phyloP scores from a whole-genome alignment of 2,888 invertebrate genomes.

The Napeogenes inachia region DNA sequence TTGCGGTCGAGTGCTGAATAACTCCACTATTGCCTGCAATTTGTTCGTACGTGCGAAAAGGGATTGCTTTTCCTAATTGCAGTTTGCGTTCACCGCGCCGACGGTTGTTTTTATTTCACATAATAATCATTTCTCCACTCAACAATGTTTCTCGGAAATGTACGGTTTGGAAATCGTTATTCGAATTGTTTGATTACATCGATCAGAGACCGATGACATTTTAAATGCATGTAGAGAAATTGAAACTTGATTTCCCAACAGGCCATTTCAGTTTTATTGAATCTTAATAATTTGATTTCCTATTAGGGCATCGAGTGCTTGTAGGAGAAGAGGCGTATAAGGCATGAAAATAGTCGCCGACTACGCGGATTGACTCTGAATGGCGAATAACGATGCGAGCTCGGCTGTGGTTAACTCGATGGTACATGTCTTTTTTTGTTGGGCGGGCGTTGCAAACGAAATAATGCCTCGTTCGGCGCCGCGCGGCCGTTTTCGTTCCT shows the following conservation, averaged over 20 bases:
- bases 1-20: constrained; percentile 35
- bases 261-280: constrained; percentile 32
- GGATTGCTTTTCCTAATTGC: constrained; percentile 65
- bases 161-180: constrained; percentile 47
- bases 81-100: constrained; percentile 30
- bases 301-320: constrained; percentile 39
- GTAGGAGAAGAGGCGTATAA: constrained; percentile 42
- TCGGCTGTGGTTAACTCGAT: constrained; percentile 50
- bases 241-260: constrained; percentile 23
- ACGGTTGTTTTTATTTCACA: constrained; percentile 24
- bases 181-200: constrained; percentile 38
- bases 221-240: constrained; percentile 4
- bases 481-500: constrained; percentile 65
- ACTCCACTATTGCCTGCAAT: constrained; percentile 55
- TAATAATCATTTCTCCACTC: constrained; percentile 30
- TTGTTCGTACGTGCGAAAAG: constrained; percentile 70
- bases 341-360: constrained; percentile 54
- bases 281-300: constrained; percentile 42
- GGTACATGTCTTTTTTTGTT: constrained; percentile 61
- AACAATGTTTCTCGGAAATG: constrained; percentile 54
- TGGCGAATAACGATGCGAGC: constrained; percentile 51
- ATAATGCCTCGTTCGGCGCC: constrained; percentile 70
- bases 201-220: constrained; percentile 13
- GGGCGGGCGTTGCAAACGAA: constrained; percentile 62
- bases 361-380: constrained; percentile 51